Base-by-base conservation (phyloP, 1,140 invertebrate species). In the Zaprionus inermis region DNA sequence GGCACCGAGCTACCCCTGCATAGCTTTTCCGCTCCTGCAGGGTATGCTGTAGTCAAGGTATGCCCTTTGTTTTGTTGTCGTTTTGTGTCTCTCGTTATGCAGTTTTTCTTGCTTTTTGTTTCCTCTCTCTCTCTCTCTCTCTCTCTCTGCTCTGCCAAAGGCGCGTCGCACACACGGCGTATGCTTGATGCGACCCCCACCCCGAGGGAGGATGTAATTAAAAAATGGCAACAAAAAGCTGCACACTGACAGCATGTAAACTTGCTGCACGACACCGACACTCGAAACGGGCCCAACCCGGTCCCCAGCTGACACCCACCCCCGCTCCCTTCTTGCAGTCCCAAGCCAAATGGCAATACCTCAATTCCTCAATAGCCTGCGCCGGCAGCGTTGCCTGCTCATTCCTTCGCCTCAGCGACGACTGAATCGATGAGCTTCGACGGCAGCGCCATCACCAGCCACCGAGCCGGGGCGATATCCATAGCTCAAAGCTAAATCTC, bases 401-500 rank as follows among this genome's bases (percentile, higher is more conserved):
- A 56, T 24, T 55, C 20, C 56, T 55, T 55, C 41, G 14, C 11
- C 52, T 44, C 52, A 11, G 54, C 24, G 38, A 44, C 54, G 44
- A 77, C 54, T 76, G 77, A 81, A 85, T 85, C 82, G 81, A 85
- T 86, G 82, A 81, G 78, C 78, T 76, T 49, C 61, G 61, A 66
- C 16, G 32, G 69, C 30, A 65, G 60, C 63, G 57, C 46, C 64
- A 64, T 28, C 24, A 28, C 24, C 24, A 28, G 24, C 24, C 3
- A 28, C 1, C 24, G 3, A 28, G 24, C 24, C 38, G 49, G n/a
- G 46, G 24, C 83, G 83, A 86, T 86, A 86, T 86, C 83, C 83
- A 86, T 86, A 86, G 83, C 83, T 86, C 83, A 86, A 86, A 86
- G 83, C 83, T 74, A 86, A 86, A 86, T 86, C 83, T 86, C 83